These are phyloP conservation scores for Erethizon dorsatum DNA, from an alignment of 2,797 vertebrate genomes.

Conservation along the genomic window DNA sequence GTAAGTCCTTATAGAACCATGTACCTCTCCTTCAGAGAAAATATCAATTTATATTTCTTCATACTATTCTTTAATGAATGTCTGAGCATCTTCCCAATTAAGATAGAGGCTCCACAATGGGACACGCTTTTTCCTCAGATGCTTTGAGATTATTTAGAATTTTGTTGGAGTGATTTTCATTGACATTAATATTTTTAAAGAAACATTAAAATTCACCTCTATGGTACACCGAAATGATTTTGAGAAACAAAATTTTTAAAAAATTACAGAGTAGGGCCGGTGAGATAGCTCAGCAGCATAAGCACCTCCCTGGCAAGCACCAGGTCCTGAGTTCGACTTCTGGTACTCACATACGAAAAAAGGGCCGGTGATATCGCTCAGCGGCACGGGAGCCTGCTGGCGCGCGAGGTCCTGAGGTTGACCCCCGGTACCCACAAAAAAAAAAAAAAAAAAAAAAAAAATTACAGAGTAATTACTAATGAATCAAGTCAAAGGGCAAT, in stretches of 20 bases:
- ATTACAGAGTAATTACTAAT: not conserved
- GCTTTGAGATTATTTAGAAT: not conserved
- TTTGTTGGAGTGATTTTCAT: constrained; percentile 53
- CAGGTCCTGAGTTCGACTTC: too few relatives aligned
- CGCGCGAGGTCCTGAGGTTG: too few relatives aligned
- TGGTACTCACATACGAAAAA: too few relatives aligned
- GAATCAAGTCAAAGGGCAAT: not conserved
- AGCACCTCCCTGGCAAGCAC: too few relatives aligned
- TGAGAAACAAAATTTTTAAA: not conserved
- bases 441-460: too few relatives aligned
- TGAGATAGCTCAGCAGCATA: too few relatives aligned
- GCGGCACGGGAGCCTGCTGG: too few relatives aligned
- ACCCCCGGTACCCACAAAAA: too few relatives aligned
- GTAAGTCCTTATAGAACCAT: not conserved
- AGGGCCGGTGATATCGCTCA: too few relatives aligned
- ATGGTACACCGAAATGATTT: not conserved
- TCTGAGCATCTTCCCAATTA: not conserved
- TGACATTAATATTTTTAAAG: constrained; percentile 53
- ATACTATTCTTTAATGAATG: not conserved
- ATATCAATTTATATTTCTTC: not conserved
- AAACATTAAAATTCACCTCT: not conserved
- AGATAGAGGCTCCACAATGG: not conserved
- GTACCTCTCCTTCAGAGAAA: not conserved
- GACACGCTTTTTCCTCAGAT: not conserved
- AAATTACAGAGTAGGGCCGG: not conserved